Conservation (phyloP, 1,140 invertebrate species). For the Hyles euphorbiae region DNA sequence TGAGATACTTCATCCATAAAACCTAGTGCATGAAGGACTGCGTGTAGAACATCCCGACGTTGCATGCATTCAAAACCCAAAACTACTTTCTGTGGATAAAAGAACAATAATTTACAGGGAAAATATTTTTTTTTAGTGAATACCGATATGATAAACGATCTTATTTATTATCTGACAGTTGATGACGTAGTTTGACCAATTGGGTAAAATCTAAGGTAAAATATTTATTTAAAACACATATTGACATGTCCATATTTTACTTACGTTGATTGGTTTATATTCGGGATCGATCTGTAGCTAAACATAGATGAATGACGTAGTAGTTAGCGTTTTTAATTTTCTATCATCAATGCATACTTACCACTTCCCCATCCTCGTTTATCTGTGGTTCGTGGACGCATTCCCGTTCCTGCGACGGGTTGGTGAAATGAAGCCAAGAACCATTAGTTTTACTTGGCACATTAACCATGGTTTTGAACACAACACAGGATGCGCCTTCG, state of each 20-base stretch:
- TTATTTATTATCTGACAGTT: too few relatives aligned
- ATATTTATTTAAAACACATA: too few relatives aligned
- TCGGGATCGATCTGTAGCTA: too few relatives aligned
- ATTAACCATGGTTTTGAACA: conserved; percentile 21
- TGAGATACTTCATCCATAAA: conserved; percentile 91
- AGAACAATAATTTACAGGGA: conserved; percentile 1
- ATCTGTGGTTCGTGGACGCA: conserved; percentile 33
- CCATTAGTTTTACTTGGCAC: conserved; percentile 10
- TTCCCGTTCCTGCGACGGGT: conserved; percentile 32
- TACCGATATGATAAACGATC: too few relatives aligned
- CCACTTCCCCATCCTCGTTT: conserved; percentile 24
- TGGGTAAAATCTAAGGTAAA: too few relatives aligned
- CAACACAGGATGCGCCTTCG: conserved; percentile 37
- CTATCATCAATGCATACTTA: conserved; percentile 13
- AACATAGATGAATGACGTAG: too few relatives aligned
- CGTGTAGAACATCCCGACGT: conserved; percentile 82
- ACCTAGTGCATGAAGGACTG: conserved; percentile 88
- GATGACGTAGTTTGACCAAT: too few relatives aligned
- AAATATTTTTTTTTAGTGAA: too few relatives aligned
- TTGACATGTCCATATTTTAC: too few relatives aligned
- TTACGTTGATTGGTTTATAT: too few relatives aligned
- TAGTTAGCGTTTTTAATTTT: too few relatives aligned
- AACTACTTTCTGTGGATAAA: conserved; percentile 32
- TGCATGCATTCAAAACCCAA: conserved; percentile 53
- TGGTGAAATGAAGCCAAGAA: conserved; percentile 41